Base-by-base conservation (phyloP, 2,113 vertebrate genomes). In the Cettia cetti region DNA sequence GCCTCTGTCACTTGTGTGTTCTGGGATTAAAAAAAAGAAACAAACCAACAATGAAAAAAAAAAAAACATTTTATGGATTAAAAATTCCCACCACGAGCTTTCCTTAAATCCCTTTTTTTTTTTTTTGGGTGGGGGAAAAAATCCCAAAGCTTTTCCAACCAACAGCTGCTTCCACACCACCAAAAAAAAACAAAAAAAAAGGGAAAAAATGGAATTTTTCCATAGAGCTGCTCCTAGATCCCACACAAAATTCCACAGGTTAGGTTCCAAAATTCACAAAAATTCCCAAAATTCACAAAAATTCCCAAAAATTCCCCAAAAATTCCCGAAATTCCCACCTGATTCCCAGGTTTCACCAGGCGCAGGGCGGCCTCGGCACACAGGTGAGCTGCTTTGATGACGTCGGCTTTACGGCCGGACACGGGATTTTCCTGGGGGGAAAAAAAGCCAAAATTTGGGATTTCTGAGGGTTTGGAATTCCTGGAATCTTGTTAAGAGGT, bases 1-100 rank as follows among this genome's bases (percentile, higher is more conserved):
- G 99, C 99, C 74, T 99, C 99, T 54, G 99, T 99, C 96, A 99
- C 99, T 97, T 99, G 99, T 33, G 99, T 97, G 97, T 99, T 99
- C 99, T 99, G 83, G 4, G 6, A 35, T 2, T 44, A 16, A 44
- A 44, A 44, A 44, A 8, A 13, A 26, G 15, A 7, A 27, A 49
- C 3, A 13, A 33, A 15, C 50, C n/a, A n/a, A n/a, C n/a, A n/a
- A n/a, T n/a, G 2, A 6, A 33, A 54, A 28, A 35, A 45, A 4
- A 0, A 18, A 15, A 35, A 40, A 26, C 7, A 37, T 15, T 0
- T 30, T 4, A 56, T 7, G 27, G 54, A 53, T 0, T 4, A 4
- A 39, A 60, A 63, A 61, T 9, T 4, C 56, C 15, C 19, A 28
- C 3, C 8, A 8, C 0, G 1, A 26, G 1, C 1, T 19, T 5